Conservation (phyloP, 1,140 invertebrate genomes). For the Zaprionus lachaisei region DNA sequence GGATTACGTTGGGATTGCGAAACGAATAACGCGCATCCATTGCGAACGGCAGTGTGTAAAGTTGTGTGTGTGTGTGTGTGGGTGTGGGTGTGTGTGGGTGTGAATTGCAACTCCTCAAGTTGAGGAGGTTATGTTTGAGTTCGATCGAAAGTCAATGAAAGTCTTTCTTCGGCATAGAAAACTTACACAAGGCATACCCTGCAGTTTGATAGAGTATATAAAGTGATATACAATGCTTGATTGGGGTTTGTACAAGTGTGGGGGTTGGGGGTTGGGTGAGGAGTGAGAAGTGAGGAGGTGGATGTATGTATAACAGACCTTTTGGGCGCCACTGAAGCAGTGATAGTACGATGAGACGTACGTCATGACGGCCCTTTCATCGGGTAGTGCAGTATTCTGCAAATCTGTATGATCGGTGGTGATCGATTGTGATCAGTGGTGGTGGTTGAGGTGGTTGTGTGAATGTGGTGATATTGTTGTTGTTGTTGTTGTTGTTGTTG, state of each 20-base stretch:
- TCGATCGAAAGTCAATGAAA: neutral
- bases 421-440: slow-evolving; percentile 31
- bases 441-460: slow-evolving; percentile 84
- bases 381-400: slow-evolving; percentile 98
- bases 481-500: slow-evolving; percentile 22
- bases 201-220: too few relatives aligned
- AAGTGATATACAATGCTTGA: neutral
- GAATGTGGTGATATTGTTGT: slow-evolving; percentile 18
- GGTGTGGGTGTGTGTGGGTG: neutral
- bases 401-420: slow-evolving; percentile 90
- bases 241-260: neutral
- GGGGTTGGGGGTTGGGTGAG: neutral
- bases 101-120: too few relatives aligned
- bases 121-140: neutral
- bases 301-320: slow-evolving; percentile 89
- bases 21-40: slow-evolving; percentile 15
- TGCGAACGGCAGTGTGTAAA: slow-evolving; percentile 4
- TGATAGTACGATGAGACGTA: slow-evolving; percentile 99
- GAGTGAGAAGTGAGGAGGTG: neutral
- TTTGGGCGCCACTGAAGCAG: slow-evolving; percentile 99
- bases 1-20: slow-evolving; percentile 11
- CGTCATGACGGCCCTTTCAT: slow-evolving; percentile 99
- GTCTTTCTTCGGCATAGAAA: too few relatives aligned
- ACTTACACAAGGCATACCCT: too few relatives aligned
- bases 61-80: slow-evolving; percentile 7